These are phyloP conservation scores for Elmis aenea DNA, from an alignment of 2,888 invertebrate genomes.

Conservation along the genomic window DNA sequence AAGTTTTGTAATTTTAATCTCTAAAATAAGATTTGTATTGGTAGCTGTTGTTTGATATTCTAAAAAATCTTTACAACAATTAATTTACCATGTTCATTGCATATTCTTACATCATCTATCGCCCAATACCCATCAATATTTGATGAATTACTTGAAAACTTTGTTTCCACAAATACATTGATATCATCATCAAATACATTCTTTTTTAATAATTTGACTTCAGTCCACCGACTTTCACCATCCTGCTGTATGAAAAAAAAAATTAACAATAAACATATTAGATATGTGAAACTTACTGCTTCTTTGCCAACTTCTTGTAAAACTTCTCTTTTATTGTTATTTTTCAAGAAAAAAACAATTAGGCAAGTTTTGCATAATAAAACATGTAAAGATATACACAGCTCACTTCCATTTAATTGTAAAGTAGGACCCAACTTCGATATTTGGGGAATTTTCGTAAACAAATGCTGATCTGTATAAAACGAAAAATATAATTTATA, in stretches of 20 bases:
- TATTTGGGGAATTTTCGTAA: constrained; percentile 33
- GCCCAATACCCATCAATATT: constrained; percentile 36
- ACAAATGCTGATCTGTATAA: constrained; percentile 38
- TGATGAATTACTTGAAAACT: constrained; percentile 21
- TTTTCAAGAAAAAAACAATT: constrained; percentile 34
- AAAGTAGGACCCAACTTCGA: constrained; percentile 37
- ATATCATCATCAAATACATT: constrained; percentile 31
- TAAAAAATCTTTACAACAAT: neutral
- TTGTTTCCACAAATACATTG: constrained; percentile 39
- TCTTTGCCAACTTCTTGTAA: constrained; percentile 14
- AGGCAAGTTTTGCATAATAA: constrained; percentile 35
- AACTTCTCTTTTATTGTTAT: constrained; percentile 19
- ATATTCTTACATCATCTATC: constrained; percentile 38
- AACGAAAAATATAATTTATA: too few relatives aligned
- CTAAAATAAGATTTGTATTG: constrained; percentile 8
- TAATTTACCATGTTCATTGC: constrained; percentile 37
- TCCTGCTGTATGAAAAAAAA: too few relatives aligned
- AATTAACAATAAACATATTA: too few relatives aligned
- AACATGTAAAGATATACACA: constrained; percentile 37
- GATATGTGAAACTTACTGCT: constrained; percentile 17
- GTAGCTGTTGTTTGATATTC: too few relatives aligned
- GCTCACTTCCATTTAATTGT: constrained; percentile 28
- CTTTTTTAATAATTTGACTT: constrained; percentile 35
- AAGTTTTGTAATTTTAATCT: constrained; percentile 11
- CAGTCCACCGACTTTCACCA: constrained; percentile 29